Percentiles rank a stretch among this genome's conserved stretches.
Conservation (phyloP, 2,888 invertebrate species). For the Trisateles emortualis region DNA sequence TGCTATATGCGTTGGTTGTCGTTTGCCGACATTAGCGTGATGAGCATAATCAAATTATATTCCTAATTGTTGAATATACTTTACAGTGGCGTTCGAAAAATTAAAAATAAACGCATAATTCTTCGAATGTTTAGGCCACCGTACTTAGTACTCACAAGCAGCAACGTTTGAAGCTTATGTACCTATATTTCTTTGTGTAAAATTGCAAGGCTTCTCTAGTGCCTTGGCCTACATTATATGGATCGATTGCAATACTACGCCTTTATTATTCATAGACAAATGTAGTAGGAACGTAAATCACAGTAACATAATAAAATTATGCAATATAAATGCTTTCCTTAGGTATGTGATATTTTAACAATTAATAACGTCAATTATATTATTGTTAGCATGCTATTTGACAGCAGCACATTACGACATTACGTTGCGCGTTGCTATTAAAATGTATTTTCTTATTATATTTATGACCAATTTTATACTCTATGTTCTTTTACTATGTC, state of each 20-base stretch:
- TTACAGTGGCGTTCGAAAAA: too few species aligned
- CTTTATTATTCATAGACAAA: conserved; percentile 1
- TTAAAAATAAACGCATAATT: neutral
- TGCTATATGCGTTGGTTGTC: too few species aligned
- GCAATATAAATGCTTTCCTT: neutral
- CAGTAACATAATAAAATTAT: neutral
- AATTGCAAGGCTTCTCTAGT: conserved; percentile 30
- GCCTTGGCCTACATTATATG: conserved; percentile 36
- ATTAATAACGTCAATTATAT: neutral
- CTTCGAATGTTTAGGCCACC: neutral
- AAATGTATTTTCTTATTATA: too few species aligned
- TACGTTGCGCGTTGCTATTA: too few species aligned
- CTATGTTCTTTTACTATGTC: too few species aligned
- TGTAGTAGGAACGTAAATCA: neutral
- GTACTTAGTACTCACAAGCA: conserved; percentile 4
- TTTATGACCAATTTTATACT: too few species aligned
- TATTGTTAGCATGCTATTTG: too few species aligned
- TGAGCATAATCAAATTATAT: too few species aligned
- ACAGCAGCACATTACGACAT: too few species aligned
- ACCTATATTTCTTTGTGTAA: conserved; percentile 13
- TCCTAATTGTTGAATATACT: too few species aligned
- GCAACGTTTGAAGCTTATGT: neutral
- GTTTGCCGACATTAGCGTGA: too few species aligned
- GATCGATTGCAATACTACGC: conserved; percentile 31
- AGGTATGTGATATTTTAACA: neutral